Evolutionary conservation across 2,113 vertebrate species (phyloP).

Genomic region (Gnathonemus echidnorhynchus): DNA sequence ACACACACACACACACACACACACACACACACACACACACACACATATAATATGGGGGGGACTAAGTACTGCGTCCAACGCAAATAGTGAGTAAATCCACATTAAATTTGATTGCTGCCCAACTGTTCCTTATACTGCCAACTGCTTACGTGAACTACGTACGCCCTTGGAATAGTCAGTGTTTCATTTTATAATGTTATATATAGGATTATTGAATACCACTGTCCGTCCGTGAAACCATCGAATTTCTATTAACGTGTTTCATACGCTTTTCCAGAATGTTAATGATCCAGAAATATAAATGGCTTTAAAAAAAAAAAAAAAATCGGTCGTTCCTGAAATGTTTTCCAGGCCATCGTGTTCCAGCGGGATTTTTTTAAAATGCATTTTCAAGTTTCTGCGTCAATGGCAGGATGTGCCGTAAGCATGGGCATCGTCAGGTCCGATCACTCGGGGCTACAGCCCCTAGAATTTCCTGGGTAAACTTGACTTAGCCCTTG

Average conservation of each 20-base stretch:
- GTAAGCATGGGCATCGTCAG: too few species aligned
- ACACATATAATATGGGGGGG: background rate
- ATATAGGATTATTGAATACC: background rate
- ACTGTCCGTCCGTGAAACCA: background rate
- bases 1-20: too few species aligned
- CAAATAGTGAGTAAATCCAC: background rate
- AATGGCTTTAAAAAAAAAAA: background rate
- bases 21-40: background rate
- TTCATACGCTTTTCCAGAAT: background rate
- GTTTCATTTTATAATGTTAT: background rate
- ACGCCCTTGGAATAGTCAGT: background rate
- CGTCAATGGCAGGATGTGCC: background rate
- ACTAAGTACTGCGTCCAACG: too few species aligned
- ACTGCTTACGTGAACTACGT: background rate
- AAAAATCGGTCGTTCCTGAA: background rate
- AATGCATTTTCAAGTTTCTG: background rate
- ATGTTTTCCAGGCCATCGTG: background rate
- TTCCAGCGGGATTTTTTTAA: background rate
- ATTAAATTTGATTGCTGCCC: background rate
- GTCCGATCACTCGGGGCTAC: too few species aligned
- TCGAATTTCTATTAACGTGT: background rate
- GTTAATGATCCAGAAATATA: background rate
- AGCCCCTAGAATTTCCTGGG: too few species aligned
- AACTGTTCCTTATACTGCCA: background rate
- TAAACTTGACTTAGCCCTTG: too few species aligned